Base-by-base conservation (phyloP, 2,113 vertebrate species). In the Rhipidura dahli region DNA sequence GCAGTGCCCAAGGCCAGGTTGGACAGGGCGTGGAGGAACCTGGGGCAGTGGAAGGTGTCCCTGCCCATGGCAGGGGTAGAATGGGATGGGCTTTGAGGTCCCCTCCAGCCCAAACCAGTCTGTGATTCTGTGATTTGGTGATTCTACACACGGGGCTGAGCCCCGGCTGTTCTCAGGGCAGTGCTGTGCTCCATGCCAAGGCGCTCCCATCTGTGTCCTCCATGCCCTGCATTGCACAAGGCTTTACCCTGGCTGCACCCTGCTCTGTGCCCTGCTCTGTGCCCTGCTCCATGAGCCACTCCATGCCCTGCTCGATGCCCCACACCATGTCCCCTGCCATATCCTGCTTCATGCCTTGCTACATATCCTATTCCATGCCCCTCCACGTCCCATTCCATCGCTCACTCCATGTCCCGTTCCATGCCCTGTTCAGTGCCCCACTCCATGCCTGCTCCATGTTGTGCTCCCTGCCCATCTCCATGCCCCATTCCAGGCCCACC, bases 401-500 rank as follows among this genome's bases (percentile, higher is more conserved):
- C 20, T 27, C 37, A 7, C 21, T 13, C 40, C 59, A 12, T 30
- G 9, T 47, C 45, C 18, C 9, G 4, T 4, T 39, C 37, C 20
- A 7, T 33, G 66, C 4, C 51, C 23, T 4, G 4, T 5, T 45
- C 24, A 11, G 12, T 53, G 10, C 11, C 15, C 42, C 16, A 24
- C 11, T 71, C 5, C 56, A 5, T 20, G 33, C 13, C 40, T 21
- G 31, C 5, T 65, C 42, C 15, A 1, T n/a, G 56, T 6, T 31
- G 13, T 4, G 7, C 4, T 51, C 37, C 10, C 2, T 26, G 10
- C 17, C 40, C 1, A 0, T 2, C 33, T 23, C n/a, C 5, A 4
- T 21, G n/a, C 2, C 49, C 20, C 10, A 7, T 13, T 30, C 23
- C 35, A 9, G 17, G 8, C 11, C 21, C 22, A 47, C 23, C 15